Evolutionary conservation across 2,888 invertebrate genomes (phyloP), one percentile per base, ranked within the genome.

Genomic region (Nemurella pictetii): DNA sequence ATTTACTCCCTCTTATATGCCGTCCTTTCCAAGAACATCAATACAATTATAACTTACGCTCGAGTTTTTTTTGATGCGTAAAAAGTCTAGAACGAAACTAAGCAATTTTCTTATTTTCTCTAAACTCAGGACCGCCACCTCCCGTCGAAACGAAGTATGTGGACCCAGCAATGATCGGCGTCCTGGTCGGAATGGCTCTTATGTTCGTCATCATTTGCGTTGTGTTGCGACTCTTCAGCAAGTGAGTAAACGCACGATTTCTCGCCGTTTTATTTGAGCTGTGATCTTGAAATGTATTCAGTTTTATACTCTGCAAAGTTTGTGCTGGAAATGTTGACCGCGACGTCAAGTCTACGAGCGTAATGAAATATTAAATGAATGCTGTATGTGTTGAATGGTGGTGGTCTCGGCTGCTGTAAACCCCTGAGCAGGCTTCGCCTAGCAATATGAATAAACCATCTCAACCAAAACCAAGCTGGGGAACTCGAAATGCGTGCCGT

Each of bases 141-240:
- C 78, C 78, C 26, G 29, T n/a, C 12, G 29, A n/a, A 5, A 29
- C 93, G 85, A 93, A 92, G 86, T 95, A 96, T 88, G 90, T 97
- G 87, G 97, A 97, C 91, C 97, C 97, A 78, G 96, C 97, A 82
- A 97, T 97, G 97, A 97, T 97, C 90, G 95, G 96, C 84, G 95
- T 97, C 84, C 93, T 97, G 88, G 96, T 96, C 86, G 97, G 95
- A 85, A 96, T 97, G 95, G 96, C 95, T 87, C 93, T 97, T 88
- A 98, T 97, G 97, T 97, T 97, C 91, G 93, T 97, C 90, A 97
- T 97, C 90, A 96, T 98, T 89, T 97, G 97, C 91, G 96, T 97
- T 88, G 97, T 97, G 82, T 93, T 98, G 86, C 94, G 96, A 89
- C 93, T 97, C 88, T 98, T 98, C 91, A 97, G 97, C 95, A 96